phyloP scores from a whole-genome alignment of 1,140 invertebrate species.

The Anastrepha obliqua region DNA sequence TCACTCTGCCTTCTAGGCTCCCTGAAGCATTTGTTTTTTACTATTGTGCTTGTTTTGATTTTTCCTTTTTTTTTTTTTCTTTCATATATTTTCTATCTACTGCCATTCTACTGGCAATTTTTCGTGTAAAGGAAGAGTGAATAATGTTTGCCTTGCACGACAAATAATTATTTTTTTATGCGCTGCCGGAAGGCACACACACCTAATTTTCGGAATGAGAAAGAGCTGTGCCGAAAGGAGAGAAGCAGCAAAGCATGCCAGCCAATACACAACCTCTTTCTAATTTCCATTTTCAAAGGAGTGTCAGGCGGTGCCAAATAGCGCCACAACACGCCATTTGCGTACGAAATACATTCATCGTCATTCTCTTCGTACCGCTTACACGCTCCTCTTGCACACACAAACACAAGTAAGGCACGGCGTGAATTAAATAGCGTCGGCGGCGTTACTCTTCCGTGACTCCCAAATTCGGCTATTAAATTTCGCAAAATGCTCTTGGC shows the following conservation, averaged over 20 bases:
- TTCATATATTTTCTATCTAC: background rate
- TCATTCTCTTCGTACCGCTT: background rate
- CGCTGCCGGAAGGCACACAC: conserved; percentile 53
- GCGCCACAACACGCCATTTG: conserved; percentile 69
- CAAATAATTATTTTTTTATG: conserved; percentile 70
- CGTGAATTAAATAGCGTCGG: conserved; percentile 16
- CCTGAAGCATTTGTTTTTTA: background rate
- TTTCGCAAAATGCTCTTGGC: conserved; percentile 40
- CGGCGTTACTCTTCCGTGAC: background rate
- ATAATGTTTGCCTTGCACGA: conserved; percentile 71
- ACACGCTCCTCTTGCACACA: background rate
- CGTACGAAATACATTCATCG: conserved; percentile 21
- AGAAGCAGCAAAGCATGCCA: background rate
- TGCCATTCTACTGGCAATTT: background rate
- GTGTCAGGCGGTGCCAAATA: conserved; percentile 57
- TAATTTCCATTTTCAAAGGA: background rate
- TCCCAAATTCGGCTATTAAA: conserved; percentile 25
- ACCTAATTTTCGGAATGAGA: background rate
- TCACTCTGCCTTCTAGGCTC: background rate
- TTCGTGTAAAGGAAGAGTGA: conserved; percentile 58
- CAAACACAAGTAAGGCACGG: background rate
- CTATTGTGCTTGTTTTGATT: conserved; percentile 6
- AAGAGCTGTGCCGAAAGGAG: background rate
- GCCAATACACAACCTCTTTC: background rate
- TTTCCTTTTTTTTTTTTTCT: background rate